Conservation (phyloP, 1,140 invertebrate genomes). For the Chironomus tepperi region DNA sequence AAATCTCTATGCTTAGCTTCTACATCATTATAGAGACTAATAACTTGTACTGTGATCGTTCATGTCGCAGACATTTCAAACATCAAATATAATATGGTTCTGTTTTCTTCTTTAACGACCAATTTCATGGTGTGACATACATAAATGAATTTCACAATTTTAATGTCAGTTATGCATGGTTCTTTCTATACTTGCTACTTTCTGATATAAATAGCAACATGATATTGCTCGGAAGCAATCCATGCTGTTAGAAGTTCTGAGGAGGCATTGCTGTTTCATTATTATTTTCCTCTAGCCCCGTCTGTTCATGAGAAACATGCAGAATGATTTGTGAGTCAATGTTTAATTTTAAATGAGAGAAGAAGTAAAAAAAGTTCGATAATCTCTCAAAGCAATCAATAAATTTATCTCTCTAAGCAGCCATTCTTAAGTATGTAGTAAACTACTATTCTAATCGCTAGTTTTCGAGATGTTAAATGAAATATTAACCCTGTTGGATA, state of each 20-base stretch:
- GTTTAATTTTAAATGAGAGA: not conserved
- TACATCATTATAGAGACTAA: no score
- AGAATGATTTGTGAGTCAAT: conserved; percentile 7
- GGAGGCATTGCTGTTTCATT: no score
- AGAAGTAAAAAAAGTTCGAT: not conserved
- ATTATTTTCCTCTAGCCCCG: no score
- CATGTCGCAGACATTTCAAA: not conserved
- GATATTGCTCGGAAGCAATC: not conserved
- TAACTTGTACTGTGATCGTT: not conserved
- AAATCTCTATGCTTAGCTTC: no score
- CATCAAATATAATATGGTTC: not conserved
- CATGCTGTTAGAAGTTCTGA: no score
- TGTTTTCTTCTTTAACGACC: not conserved
- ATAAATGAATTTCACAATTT: not conserved
- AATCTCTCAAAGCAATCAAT: not conserved
- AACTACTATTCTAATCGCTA: not conserved
- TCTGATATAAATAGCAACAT: not conserved
- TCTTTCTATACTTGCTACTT: not conserved
- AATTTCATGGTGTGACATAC: not conserved
- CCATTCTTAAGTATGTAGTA: not conserved
- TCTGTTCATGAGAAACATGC: not conserved
- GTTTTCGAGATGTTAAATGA: not conserved
- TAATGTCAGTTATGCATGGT: not conserved
- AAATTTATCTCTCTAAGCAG: not conserved
- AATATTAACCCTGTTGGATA: conserved; percentile 8